These are phyloP conservation scores for Microplitis mediator DNA, from an alignment of 1,140 invertebrate genomes.

Conservation along the genomic window DNA sequence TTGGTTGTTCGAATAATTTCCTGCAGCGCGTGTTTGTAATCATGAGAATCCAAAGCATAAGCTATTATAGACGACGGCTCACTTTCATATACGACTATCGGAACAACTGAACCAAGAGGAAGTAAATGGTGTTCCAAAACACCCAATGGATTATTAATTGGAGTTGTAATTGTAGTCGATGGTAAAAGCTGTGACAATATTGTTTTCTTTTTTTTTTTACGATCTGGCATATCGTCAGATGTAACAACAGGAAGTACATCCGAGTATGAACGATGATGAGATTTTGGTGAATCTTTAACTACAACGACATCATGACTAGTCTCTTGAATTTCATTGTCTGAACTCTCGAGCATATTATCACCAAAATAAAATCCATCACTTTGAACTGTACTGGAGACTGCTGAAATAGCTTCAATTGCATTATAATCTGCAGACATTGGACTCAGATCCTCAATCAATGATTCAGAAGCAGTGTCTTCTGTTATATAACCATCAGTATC, in stretches of 20 bases:
- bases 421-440: slow-evolving; percentile 59
- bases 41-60: slow-evolving; percentile 76
- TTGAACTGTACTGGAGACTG: slow-evolving; percentile 40
- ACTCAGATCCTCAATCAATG: slow-evolving; percentile 54
- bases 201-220: slow-evolving; percentile 72
- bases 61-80: slow-evolving; percentile 91
- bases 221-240: slow-evolving; percentile 60
- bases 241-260: slow-evolving; percentile 56
- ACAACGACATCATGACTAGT: slow-evolving; percentile 50
- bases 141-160: slow-evolving; percentile 60
- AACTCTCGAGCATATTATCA: slow-evolving; percentile 43
- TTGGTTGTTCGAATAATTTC: slow-evolving; percentile 57
- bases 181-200: slow-evolving; percentile 73
- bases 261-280: slow-evolving; percentile 58
- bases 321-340: slow-evolving; percentile 48
- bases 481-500: slow-evolving; percentile 56
- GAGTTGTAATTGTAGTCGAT: slow-evolving; percentile 57
- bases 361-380: slow-evolving; percentile 25
- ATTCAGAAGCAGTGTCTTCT: slow-evolving; percentile 55
- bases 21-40: slow-evolving; percentile 71
- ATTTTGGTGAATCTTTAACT: slow-evolving; percentile 52
- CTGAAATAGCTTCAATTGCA: slow-evolving; percentile 51
- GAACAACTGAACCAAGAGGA: slow-evolving; percentile 65
- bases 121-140: slow-evolving; percentile 56
- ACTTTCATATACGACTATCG: slow-evolving; percentile 80